Evolutionary conservation across 1,140 invertebrate genomes (phyloP).

Genomic region (Tetramorium simillimum): DNA sequence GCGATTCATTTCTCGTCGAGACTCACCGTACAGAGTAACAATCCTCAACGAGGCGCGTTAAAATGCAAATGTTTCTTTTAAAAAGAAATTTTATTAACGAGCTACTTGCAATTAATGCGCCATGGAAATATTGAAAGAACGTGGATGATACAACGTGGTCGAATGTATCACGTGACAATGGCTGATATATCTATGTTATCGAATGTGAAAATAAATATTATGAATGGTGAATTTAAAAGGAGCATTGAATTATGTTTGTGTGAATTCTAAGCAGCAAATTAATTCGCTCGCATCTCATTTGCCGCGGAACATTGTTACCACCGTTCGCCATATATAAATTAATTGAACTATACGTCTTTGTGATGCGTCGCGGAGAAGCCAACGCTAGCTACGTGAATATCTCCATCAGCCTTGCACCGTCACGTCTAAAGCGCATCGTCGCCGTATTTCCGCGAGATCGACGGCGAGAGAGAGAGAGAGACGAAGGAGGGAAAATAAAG

Average conservation of each 20-base stretch:
- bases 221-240: neutral
- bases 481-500: conserved; percentile 6
- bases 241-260: neutral
- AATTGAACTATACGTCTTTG: conserved; percentile 42
- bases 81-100: neutral
- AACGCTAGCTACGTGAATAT: conserved; percentile 40
- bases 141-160: neutral
- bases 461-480: conserved; percentile 19
- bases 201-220: neutral
- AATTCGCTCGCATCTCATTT: neutral
- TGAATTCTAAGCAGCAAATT: conserved; percentile 15
- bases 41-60: neutral
- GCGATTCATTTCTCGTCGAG: conserved; percentile 57
- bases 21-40: neutral
- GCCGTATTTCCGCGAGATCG: conserved; percentile 48
- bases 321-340: conserved; percentile 34
- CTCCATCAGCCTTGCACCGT: conserved; percentile 54
- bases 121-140: neutral
- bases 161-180: neutral
- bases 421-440: conserved; percentile 40
- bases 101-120: neutral
- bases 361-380: conserved; percentile 21
- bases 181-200: neutral
- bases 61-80: neutral
- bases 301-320: neutral